phyloP scores from a whole-genome alignment of 2,797 vertebrate species.

The Clarias laeviceps region DNA sequence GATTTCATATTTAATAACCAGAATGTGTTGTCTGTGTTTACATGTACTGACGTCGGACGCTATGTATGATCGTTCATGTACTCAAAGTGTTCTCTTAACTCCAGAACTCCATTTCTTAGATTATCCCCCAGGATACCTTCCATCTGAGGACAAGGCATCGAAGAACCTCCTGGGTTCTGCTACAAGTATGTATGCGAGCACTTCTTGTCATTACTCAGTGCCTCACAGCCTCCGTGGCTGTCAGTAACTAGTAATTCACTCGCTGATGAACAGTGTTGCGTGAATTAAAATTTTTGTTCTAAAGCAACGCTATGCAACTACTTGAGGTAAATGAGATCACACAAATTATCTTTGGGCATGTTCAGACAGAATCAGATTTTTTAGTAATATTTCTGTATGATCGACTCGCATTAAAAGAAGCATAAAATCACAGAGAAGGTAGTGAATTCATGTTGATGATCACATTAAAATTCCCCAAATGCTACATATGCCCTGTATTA shows the following conservation, averaged over 20 bases:
- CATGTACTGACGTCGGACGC: background rate
- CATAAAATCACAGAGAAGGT: background rate
- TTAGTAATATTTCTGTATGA: background rate
- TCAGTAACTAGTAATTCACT: background rate
- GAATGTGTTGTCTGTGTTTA: background rate
- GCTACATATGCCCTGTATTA: background rate
- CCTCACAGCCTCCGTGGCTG: too few species aligned
- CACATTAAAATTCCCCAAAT: too few species aligned
- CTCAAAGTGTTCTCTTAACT: constrained; percentile 48
- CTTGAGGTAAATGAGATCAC: background rate
- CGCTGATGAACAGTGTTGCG: background rate
- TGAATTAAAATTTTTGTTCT: background rate
- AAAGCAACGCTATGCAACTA: background rate
- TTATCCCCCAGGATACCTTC: constrained; percentile 89
- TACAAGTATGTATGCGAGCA: constrained; percentile 83
- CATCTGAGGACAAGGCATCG: constrained; percentile 89
- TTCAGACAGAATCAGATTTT: background rate
- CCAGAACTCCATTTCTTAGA: constrained; percentile 71
- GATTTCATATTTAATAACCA: background rate
- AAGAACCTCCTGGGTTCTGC: constrained; percentile 97
- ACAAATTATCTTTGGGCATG: background rate
- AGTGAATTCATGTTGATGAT: background rate
- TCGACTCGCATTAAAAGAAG: background rate
- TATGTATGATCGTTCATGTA: constrained; percentile 8
- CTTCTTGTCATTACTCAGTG: background rate